These are phyloP conservation scores for Dendrophyllia cribrosa DNA, from an alignment of 64 coral and sea anemone genomes.

Conservation along the genomic window DNA sequence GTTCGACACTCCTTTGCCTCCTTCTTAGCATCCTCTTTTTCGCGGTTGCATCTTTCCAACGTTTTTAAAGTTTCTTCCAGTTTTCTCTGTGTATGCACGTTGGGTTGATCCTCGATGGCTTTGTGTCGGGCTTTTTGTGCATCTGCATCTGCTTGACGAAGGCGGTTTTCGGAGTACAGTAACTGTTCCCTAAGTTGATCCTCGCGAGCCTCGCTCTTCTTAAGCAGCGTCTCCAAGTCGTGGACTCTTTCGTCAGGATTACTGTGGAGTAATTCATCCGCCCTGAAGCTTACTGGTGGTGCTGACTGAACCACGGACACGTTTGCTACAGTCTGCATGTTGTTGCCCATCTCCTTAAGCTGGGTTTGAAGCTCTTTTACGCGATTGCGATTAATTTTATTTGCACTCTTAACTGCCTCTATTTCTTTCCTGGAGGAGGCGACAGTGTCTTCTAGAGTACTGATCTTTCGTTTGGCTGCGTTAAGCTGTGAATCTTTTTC, in stretches of 20 bases:
- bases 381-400: conserved; percentile 70
- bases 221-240: conserved; percentile 83
- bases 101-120: conserved; percentile 69
- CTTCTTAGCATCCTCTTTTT: conserved; percentile 84
- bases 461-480: conserved; percentile 61
- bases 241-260: conserved; percentile 49
- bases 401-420: conserved; percentile 71
- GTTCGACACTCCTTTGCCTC: conserved; percentile 69
- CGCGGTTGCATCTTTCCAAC: conserved; percentile 59
- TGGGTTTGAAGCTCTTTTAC: conserved; percentile 77
- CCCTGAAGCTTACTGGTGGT: conserved; percentile 36
- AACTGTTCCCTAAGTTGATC: conserved; percentile 79
- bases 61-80: conserved; percentile 65
- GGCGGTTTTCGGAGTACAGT: background rate
- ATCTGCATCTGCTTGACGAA: conserved; percentile 52
- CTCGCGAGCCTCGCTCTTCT: conserved; percentile 82
- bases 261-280: conserved; percentile 14
- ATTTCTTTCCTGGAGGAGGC: conserved; percentile 69
- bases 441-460: conserved; percentile 45
- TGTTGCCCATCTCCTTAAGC: conserved; percentile 55
- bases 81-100: conserved; percentile 76
- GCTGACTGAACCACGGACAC: conserved; percentile 28
- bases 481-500: conserved; percentile 59
- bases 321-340: background rate
- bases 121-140: conserved; percentile 76